Evolutionary conservation across 2,888 invertebrate species (phyloP).

Genomic region (Troides helena): DNA sequence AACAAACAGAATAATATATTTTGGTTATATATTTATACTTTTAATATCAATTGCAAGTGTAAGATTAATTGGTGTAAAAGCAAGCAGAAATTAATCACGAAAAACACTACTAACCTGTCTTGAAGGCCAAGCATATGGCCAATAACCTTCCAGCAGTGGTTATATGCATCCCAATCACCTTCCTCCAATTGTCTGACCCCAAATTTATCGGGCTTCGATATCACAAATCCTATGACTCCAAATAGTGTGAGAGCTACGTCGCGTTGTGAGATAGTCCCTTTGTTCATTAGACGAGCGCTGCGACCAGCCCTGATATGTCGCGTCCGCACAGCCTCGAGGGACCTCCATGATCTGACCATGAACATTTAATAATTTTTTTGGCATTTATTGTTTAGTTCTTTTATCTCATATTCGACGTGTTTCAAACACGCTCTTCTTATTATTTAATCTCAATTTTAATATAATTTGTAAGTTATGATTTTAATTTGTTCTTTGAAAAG

Average conservation of each 20-base stretch:
- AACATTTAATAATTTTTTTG: too few species aligned
- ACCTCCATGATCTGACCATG: conserved; percentile 82
- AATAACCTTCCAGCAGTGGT: conserved; percentile 92
- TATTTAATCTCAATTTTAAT: too few species aligned
- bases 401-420: too few species aligned
- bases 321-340: conserved; percentile 83
- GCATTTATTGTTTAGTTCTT: too few species aligned
- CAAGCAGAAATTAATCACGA: neutral
- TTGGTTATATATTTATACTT: too few species aligned
- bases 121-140: conserved; percentile 91
- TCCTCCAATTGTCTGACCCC: conserved; percentile 81
- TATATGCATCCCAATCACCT: conserved; percentile 86
- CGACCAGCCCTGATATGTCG: conserved; percentile 84
- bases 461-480: too few species aligned
- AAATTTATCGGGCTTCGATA: conserved; percentile 82
- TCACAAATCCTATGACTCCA: conserved; percentile 89
- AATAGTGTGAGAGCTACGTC: conserved; percentile 93
- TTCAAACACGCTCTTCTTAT: too few species aligned
- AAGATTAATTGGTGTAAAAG: too few species aligned
- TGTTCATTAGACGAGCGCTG: conserved; percentile 61
- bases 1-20: too few species aligned
- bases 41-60: too few species aligned
- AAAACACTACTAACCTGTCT: conserved; percentile 79
- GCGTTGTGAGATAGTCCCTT: conserved; percentile 85
- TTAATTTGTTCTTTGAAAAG: too few species aligned